Evolutionary conservation across 2,797 vertebrate species (phyloP), one percentile per base, ranked within the genome.

Genomic region (Pseudochaenichthys georgianus): DNA sequence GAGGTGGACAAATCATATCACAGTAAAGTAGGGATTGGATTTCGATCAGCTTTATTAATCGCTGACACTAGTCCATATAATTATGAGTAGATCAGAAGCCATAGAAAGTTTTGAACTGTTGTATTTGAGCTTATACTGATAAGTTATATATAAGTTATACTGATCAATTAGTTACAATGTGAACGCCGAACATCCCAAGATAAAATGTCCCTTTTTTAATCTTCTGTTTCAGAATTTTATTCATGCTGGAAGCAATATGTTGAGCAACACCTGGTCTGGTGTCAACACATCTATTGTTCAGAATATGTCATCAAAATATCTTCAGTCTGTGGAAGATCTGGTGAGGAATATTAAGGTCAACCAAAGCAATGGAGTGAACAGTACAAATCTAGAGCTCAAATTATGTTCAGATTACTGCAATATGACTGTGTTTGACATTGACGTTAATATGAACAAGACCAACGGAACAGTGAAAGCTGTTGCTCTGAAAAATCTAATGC

Each of bases 271-370:
- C 34, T 95, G 94, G 93, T 0, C 0, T 0, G 11, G 5, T 0
- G 48, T 66, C 54, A 91, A 91, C 17, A 0, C 0, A 0, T 4
- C 76, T 0, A 0, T 59, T 53, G 3, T 62, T 13, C 0, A 75
- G 0, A 0, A 0, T 0, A 81, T 95, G 85, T 91, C 95, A 62
- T 23, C 88, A 42, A 34, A 4, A 1, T 95, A 95, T 59, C 90
- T 96, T 13, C 0, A 28, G 0, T 91, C 92, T 1, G 66, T 96
- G 48, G 95, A 96, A 68, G 1, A 0, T 21, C 88, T 96, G 59
- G 85, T 94, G 46, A 61, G 84, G 9, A 89, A 93, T 6, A 89
- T 95, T 50, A 4, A 46, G 0, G 28, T 93, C 21, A 93, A 91
- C 61, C 6, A 0, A 0, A 91, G 65, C 8, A 46, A 45, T 0